A percentile compares a stretch with the other conserved stretches of the same genome.
These are phyloP conservation scores for Loriculus beryllinus DNA, from an alignment of 2,797 vertebrate genomes.

Conservation along the genomic window DNA sequence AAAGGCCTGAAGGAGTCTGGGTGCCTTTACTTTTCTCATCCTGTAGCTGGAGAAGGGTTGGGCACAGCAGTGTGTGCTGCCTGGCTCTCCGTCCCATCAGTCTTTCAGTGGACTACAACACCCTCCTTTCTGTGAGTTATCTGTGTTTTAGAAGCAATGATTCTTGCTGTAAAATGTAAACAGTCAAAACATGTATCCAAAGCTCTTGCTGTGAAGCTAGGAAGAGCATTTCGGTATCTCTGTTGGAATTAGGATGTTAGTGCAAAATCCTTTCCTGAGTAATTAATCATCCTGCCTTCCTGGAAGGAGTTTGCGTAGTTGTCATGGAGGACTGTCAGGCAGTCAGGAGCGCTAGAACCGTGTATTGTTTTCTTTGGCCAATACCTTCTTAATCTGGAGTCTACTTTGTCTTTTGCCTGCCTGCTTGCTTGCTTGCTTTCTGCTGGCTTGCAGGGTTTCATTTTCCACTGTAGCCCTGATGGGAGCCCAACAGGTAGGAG, in stretches of 20 bases:
- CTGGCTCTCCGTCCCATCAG: background rate
- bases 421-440: background rate
- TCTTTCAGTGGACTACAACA: background rate
- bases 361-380: background rate
- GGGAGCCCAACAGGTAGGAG: background rate
- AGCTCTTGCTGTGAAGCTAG: background rate
- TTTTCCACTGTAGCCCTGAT: background rate
- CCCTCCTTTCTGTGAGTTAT: background rate
- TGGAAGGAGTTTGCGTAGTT: background rate
- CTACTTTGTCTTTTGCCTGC: background rate
- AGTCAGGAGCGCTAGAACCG: background rate
- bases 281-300: background rate
- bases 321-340: background rate
- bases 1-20: background rate
- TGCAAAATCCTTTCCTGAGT: background rate
- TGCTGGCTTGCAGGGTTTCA: background rate
- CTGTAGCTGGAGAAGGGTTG: background rate
- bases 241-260: background rate
- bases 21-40: background rate
- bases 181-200: background rate
- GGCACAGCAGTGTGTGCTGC: background rate
- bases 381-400: background rate
- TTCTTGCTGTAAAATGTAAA: background rate
- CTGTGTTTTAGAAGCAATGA: background rate
- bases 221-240: background rate